These are phyloP conservation scores for Ectemnius cavifrons DNA, from an alignment of 2,888 invertebrate species.

Conservation along the genomic window DNA sequence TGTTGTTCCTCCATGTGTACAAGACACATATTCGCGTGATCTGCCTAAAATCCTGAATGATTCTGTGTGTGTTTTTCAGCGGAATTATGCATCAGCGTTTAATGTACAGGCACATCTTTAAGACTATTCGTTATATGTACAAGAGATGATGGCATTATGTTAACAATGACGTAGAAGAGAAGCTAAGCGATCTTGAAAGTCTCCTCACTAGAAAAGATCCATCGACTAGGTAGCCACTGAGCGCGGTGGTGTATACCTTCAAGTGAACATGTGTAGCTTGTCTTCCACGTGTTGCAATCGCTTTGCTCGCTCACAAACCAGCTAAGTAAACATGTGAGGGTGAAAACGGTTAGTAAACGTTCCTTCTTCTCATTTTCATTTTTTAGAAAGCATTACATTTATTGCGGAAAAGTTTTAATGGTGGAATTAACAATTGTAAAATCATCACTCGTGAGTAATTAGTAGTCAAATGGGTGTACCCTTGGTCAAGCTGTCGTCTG, in stretches of 20 bases:
- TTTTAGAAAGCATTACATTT: slow-evolving; percentile 75
- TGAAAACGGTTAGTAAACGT: slow-evolving; percentile 72
- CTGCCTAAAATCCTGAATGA: too few species aligned
- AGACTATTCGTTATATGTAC: slow-evolving; percentile 13
- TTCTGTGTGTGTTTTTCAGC: neutral
- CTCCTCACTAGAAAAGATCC: too few species aligned
- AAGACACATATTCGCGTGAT: too few species aligned
- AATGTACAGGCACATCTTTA: neutral
- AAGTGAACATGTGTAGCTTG: slow-evolving; percentile 13
- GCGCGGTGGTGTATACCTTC: neutral
- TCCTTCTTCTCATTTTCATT: slow-evolving; percentile 17
- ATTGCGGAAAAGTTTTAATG: slow-evolving; percentile 66
- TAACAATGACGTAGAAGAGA: slow-evolving; percentile 3
- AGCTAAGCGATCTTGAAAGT: neutral
- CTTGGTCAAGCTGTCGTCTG: slow-evolving; percentile 70
- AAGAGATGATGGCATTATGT: slow-evolving; percentile 7
- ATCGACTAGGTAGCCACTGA: too few species aligned
- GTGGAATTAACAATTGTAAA: slow-evolving; percentile 69
- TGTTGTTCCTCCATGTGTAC: too few species aligned
- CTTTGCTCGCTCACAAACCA: slow-evolving; percentile 23
- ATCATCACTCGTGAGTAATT: slow-evolving; percentile 57
- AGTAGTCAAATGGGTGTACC: slow-evolving; percentile 59
- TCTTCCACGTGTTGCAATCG: slow-evolving; percentile 17
- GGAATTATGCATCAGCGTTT: neutral
- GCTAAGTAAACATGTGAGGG: slow-evolving; percentile 51